phyloP scores from a whole-genome alignment of 2,888 invertebrate species.

The Ophonus ardosiacus region DNA sequence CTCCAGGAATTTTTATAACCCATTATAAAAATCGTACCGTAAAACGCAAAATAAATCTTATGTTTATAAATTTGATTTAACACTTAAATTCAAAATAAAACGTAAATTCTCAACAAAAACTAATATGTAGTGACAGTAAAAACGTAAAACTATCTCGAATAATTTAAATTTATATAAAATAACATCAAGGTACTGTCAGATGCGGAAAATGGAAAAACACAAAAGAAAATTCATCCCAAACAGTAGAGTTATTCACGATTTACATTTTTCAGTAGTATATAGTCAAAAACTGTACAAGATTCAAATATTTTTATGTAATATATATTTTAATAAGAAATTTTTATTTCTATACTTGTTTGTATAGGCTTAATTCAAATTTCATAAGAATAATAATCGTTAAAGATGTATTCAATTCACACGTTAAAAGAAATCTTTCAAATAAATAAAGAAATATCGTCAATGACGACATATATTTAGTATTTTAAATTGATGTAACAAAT shows the following conservation, averaged over 20 bases:
- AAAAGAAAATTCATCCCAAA: background rate
- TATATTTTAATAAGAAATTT: too few relatives aligned
- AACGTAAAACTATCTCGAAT: background rate
- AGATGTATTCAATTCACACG: too few relatives aligned
- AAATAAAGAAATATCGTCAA: too few relatives aligned
- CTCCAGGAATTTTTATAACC: too few relatives aligned
- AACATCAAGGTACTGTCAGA: constrained; percentile 5
- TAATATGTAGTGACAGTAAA: background rate
- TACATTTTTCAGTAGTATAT: too few relatives aligned
- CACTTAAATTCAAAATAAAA: background rate
- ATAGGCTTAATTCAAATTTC: too few relatives aligned
- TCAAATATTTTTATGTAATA: too few relatives aligned
- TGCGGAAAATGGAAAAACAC: background rate
- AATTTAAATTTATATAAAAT: constrained; percentile 9
- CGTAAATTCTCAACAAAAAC: background rate
- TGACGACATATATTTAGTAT: too few relatives aligned
- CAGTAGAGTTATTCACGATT: background rate
- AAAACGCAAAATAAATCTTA: background rate
- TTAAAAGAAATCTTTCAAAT: too few relatives aligned
- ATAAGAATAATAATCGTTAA: too few relatives aligned
- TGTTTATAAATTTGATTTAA: constrained; percentile 14
- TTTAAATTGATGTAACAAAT: too few relatives aligned
- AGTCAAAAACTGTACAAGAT: background rate
- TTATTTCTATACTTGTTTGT: too few relatives aligned
- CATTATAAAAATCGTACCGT: background rate